Conservation (phyloP, 1,140 invertebrate species). For the Agrypnia vestita region DNA sequence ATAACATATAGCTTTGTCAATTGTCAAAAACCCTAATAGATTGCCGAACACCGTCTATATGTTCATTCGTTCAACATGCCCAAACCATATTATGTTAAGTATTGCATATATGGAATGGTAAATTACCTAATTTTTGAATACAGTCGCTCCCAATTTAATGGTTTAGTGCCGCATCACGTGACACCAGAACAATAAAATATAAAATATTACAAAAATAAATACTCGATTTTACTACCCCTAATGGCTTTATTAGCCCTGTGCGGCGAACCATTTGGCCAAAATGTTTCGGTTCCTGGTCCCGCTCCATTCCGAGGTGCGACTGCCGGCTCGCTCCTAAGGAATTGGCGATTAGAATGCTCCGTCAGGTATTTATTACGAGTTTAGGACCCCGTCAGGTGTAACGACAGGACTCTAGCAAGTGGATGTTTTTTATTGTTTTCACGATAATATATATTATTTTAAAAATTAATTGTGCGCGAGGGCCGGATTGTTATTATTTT, state of each 20-base stretch:
- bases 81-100: too few species aligned
- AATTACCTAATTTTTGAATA: too few species aligned
- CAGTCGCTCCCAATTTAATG: conserved; percentile 9
- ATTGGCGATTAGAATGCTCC: conserved; percentile 7
- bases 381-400: conserved; percentile 33
- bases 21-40: too few species aligned
- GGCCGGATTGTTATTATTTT: background rate
- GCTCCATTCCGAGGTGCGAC: background rate
- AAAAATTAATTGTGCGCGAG: conserved; percentile 22
- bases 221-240: conserved; percentile 58
- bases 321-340: background rate
- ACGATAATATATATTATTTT: conserved; percentile 25
- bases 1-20: too few species aligned
- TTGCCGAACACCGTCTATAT: too few species aligned
- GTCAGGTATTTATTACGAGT: conserved; percentile 15
- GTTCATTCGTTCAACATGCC: too few species aligned
- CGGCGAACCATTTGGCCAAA: conserved; percentile 49
- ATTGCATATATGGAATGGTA: too few species aligned
- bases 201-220: conserved; percentile 58
- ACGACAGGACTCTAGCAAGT: background rate
- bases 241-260: conserved; percentile 59
- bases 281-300: conserved; percentile 6
- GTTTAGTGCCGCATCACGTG: conserved; percentile 38
- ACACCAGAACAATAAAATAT: conserved; percentile 47
- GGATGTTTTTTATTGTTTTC: conserved; percentile 14